Percentiles rank a stretch among this genome's conserved stretches.
These are phyloP conservation scores for Saccopteryx leptura DNA, from an alignment of 2,113 vertebrate genomes.

Conservation along the genomic window DNA sequence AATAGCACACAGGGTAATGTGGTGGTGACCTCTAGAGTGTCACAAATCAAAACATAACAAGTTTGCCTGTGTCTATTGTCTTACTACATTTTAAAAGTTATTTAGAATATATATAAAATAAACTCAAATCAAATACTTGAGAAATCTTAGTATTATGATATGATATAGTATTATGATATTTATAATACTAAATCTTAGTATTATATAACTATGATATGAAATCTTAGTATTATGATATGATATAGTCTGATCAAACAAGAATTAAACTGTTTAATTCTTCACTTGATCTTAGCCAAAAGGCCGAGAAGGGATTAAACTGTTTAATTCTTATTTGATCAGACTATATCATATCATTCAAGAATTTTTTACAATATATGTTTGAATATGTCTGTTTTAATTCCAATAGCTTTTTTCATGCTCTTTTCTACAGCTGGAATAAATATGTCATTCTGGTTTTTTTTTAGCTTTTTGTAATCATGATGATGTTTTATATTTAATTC, in stretches of 20 bases:
- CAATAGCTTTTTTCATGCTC: not conserved
- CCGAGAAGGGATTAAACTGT: not conserved
- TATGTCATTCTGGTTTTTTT: conserved; percentile 46
- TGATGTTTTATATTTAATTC: conserved; percentile 49
- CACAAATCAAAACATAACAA: not conserved
- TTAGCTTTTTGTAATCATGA: conserved; percentile 49
- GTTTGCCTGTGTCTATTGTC: not conserved
- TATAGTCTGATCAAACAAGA: conserved; percentile 11
- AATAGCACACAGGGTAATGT: not conserved
- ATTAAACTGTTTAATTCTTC: not conserved
- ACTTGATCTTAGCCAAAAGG: too few species aligned
- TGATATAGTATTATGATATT: too few species aligned
- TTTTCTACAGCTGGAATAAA: conserved; percentile 71
- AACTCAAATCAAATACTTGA: not conserved
- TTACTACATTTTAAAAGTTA: not conserved
- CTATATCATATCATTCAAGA: conserved; percentile 32
- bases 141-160: not conserved
- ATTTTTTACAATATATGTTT: not conserved
- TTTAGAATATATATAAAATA: not conserved
- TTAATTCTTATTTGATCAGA: conserved; percentile 16
- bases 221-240: not conserved
- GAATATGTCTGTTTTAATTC: conserved; percentile 46
- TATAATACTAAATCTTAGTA: too few species aligned
- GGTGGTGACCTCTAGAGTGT: not conserved
- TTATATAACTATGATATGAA: not conserved